A percentile compares a stretch with the other conserved stretches of the same genome.
Evolutionary conservation across 2,888 invertebrate genomes (phyloP).

Genomic region (Periphyllus acericola): DNA sequence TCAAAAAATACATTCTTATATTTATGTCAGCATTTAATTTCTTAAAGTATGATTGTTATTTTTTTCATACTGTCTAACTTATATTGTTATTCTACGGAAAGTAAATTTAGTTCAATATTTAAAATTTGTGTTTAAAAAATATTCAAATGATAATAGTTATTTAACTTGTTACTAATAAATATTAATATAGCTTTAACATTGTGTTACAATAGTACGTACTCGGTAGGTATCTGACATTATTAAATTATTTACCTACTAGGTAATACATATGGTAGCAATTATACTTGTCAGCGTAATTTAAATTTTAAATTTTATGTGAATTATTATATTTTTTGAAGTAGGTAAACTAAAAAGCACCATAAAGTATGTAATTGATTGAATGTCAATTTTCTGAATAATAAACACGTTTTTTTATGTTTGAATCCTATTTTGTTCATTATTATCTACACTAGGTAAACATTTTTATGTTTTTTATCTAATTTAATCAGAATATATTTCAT

Average conservation of each 20-base stretch:
- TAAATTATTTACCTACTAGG: not conserved
- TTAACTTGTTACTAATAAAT: not conserved
- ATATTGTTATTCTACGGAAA: not conserved
- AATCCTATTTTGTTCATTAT: not conserved
- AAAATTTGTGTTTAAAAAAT: not conserved
- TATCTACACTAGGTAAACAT: no score
- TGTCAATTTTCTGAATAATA: slow-evolving; percentile 17
- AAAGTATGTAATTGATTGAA: slow-evolving; percentile 1
- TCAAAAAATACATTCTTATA: not conserved
- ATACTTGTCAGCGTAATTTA: slow-evolving; percentile 3
- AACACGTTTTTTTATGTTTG: slow-evolving; percentile 6
- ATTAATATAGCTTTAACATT: not conserved
- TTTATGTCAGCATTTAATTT: not conserved
- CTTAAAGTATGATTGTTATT: not conserved
- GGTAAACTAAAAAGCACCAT: not conserved
- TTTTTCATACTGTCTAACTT: not conserved
- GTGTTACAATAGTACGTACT: not conserved
- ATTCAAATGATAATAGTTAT: not conserved
- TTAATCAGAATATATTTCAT: no score
- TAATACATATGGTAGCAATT: not conserved
- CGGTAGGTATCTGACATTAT: not conserved
- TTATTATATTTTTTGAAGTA: slow-evolving; percentile 5
- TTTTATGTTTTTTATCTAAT: no score
- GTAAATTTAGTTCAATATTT: not conserved
- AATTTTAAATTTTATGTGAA: not conserved